phyloP scores from a whole-genome alignment of 2,113 vertebrate genomes.

The Nettapus auritus region DNA sequence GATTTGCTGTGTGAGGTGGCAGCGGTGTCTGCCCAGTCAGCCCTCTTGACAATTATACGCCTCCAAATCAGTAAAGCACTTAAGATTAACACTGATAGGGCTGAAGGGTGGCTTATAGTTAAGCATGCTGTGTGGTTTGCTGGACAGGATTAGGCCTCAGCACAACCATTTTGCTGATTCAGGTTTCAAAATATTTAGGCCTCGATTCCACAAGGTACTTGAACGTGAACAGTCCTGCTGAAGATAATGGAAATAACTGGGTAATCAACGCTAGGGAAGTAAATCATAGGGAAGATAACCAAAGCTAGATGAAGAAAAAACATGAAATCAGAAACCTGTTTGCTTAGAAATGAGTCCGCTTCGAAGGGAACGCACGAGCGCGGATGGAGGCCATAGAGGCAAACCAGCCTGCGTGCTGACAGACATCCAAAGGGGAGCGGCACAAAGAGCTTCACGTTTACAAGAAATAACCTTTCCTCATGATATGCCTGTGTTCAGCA shows the following conservation, averaged over 20 bases:
- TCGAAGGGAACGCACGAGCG: fast-evolving
- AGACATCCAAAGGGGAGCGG: no score
- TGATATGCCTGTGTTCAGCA: fast-evolving
- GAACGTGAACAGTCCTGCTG: neutral
- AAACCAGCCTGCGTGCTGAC: neutral
- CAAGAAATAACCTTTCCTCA: neutral
- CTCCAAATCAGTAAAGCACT: constrained; percentile 22
- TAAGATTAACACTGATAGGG: constrained; percentile 12
- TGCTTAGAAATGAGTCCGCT: neutral
- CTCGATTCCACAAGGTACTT: constrained; percentile 8
- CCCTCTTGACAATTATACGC: neutral
- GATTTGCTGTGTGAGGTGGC: neutral
- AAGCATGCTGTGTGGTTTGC: neutral
- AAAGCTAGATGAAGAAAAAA: neutral
- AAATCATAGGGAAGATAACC: no score
- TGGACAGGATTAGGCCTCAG: neutral
- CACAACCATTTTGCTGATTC: constrained; percentile 24
- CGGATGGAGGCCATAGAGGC: neutral
- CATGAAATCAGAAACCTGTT: neutral
- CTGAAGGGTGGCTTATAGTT: constrained; percentile 36
- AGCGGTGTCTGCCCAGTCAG: neutral
- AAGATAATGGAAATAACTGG: neutral
- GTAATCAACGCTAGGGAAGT: neutral
- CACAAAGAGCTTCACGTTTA: fast-evolving
- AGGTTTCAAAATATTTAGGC: neutral